Evolutionary conservation across 2,888 invertebrate species (phyloP), one percentile per base, ranked within the genome.

Genomic region (Perithous albicinctus): DNA sequence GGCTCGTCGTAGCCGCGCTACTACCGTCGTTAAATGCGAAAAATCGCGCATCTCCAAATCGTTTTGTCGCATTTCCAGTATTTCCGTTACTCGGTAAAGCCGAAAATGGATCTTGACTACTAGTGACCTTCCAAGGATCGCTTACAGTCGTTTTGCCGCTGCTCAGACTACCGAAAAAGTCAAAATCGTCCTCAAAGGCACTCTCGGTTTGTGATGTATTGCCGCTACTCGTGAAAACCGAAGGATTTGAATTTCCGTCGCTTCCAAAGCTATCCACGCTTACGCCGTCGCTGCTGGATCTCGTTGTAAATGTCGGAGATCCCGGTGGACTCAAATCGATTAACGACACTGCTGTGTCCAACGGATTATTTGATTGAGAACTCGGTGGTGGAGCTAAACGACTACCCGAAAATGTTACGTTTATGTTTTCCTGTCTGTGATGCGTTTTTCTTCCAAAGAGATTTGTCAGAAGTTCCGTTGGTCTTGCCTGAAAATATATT

Each of bases 101-200:
- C 23, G 94, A 94, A 88, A 95, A 95, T 6, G 95, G 95, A 91
- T 95, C 95, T 54, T 87, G 86, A 41, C 82, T 86, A 26, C 80
- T 85, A 46, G 93, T 88, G 18, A 92, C 84, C 69, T 93, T 92
- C 92, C 95, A 95, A 79, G 95, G 94, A 87, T 95, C 94, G 67
- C 94, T 91, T 8, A 93, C 91, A 88, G 93, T 92, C 77, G 92
- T 86, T 85, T 93, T 94, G 41, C 93, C 93, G 89, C 93, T 94
- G 89, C 93, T 94, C 43, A 93, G 91, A 85, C 93, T 93, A 3
- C 95, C 93, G 87, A 95, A 95, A 59, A 95, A 93, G 90, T 96
- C 96, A 91, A 96, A 96, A 90, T 97, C 97, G 93, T 97, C 97
- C 92, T 97, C 97, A 90, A 97, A 97, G 2, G 96, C 96, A 92